Base-by-base conservation (phyloP, 2,113 vertebrate genomes). In the Ctenodactylus gundi region DNA sequence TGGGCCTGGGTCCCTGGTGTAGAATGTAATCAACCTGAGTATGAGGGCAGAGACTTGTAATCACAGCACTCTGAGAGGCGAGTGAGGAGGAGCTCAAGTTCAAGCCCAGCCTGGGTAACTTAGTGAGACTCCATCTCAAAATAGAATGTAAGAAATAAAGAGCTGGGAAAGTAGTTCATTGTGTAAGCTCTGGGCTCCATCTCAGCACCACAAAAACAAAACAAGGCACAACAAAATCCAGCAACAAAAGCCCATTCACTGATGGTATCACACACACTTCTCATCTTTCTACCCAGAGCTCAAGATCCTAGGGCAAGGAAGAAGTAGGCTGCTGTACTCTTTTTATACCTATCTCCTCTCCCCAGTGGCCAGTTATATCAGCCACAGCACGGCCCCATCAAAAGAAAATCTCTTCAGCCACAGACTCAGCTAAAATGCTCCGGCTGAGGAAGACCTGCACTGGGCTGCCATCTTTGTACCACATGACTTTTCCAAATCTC, bases 1-100 rank as follows among this genome's bases (percentile, higher is more conserved):
- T 11, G 39, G 57, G 41, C 25, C 21, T 7, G 9, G 14, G 11
- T 29, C 25, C 46, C 60, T n/a, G 17, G 34, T 5, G 0, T 1
- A 55, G 58, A 41, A 36, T 12, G 10, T 10, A 15, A 23, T 7
- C 0, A 1, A 21, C 39, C 67, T 44, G 41, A 27, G 14, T 73
- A 29, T 73, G 72, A 46, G 34, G 51, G 31, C 4, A 9, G 21
- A 60, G 62, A 25, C 31, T 29, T 36, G n/a, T n/a, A n/a, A n/a
- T n/a, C n/a, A n/a, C n/a, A n/a, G n/a, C n/a, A n/a, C n/a, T n/a
- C n/a, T n/a, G n/a, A n/a, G n/a, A n/a, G n/a, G n/a, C n/a, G n/a
- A n/a, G n/a, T n/a, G n/a, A n/a, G n/a, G n/a, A n/a, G n/a, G n/a
- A n/a, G n/a, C n/a, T n/a, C n/a, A n/a, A n/a, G n/a, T n/a, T n/a